Base-by-base conservation (phyloP, 2,888 invertebrate species). In the Sarcophaga caerulescens region DNA sequence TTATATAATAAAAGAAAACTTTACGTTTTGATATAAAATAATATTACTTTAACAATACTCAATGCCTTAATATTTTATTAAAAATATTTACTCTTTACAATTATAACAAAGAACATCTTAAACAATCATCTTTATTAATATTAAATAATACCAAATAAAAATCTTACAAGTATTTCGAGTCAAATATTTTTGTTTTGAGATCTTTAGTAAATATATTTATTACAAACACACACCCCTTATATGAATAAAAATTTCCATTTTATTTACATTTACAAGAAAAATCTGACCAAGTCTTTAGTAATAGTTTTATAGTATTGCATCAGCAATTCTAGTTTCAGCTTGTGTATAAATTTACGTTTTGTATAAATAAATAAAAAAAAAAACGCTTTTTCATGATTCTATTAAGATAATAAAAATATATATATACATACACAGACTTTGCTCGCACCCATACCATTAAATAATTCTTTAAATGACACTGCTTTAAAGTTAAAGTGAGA, bases 311-410 rank as follows among this genome's bases (percentile, higher is more conserved):
- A 84, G 66, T 81, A 84, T 84, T 84, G 66, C 84, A 81, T 81
- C 84, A 84, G 81, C 84, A 66, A 84, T 69, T 81, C 75, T 68
- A 63, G 66, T 73, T 76, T 63, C 47, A 70, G 65, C 75, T 74
- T 62, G 35, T 80, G 59, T 68, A 47, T 63, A 75, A 69, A 47
- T 59, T 59, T 47, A 59, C 44, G 59, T 60, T 81, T 84, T 57
- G 17, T 76, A 52, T 14, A 75, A 69, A 44, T 52, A 52, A 52
- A 47, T 57, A 82, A 25, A 66, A 62, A 35, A 35, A 19, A 44
- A 14, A 75, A 44, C 25, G 25, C 52, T 17, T 76, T 71, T 76
- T 71, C 65, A 81, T 84, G 80, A 63, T 76, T 76, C 71, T 60
- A 60, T 44, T 44, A 71, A 76, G 66, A 81, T 84, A 76, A 84